Evolutionary conservation across 2,888 invertebrate genomes (phyloP).

Genomic region (Schrankia costaestrigalis): DNA sequence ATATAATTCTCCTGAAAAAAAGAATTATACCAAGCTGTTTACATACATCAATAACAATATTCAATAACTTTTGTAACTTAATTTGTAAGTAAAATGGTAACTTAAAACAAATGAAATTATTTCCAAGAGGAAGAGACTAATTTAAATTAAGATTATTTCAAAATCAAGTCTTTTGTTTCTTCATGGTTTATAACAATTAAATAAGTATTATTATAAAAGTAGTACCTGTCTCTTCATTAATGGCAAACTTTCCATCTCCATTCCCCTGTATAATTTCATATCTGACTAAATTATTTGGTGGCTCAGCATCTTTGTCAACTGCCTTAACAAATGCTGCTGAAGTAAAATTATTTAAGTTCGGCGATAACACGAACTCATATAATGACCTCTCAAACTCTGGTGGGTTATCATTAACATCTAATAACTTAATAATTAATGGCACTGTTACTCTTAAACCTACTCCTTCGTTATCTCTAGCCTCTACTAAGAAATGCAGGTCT

Average conservation of each 20-base stretch:
- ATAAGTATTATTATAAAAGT: too few species aligned
- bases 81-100: too few species aligned
- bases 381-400: constrained; percentile 90
- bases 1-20: constrained; percentile 82
- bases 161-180: too few species aligned
- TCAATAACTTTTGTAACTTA: too few species aligned
- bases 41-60: not conserved
- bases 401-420: constrained; percentile 92
- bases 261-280: constrained; percentile 91
- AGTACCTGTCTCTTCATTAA: constrained; percentile 88
- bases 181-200: too few species aligned
- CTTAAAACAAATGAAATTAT: too few species aligned
- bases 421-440: constrained; percentile 86
- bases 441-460: constrained; percentile 87
- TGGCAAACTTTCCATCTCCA: constrained; percentile 85
- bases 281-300: constrained; percentile 91
- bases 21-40: not conserved
- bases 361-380: constrained; percentile 90
- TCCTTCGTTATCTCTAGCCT: constrained; percentile 93
- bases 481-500: constrained; percentile 89
- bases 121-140: too few species aligned
- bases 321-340: constrained; percentile 90
- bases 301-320: constrained; percentile 89
- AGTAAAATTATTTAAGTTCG: constrained; percentile 87
- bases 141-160: too few species aligned